Conservation (phyloP, 2,113 vertebrate genomes). For the Noturus placidus region DNA sequence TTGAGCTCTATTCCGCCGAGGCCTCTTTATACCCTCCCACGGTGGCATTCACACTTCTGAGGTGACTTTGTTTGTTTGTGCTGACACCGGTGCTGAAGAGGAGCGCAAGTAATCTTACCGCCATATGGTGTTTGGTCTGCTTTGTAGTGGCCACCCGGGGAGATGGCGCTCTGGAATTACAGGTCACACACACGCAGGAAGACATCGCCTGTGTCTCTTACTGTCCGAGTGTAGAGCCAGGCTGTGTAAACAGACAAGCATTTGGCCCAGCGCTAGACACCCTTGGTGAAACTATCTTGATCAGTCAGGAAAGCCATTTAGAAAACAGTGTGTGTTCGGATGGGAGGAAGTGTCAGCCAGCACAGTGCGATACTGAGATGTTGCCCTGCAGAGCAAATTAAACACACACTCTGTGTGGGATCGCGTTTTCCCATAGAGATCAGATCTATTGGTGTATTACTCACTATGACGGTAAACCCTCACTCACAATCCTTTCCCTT, state of each 20-base stretch:
- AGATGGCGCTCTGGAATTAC: constrained; percentile 40
- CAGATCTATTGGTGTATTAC: not conserved
- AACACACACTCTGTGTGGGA: not conserved
- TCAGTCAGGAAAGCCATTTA: constrained; percentile 49
- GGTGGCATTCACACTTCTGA: constrained; percentile 7
- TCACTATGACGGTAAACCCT: constrained; percentile 33
- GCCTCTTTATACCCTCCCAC: constrained; percentile 5
- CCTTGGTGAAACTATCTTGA: constrained; percentile 40
- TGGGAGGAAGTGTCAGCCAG: constrained; percentile 4
- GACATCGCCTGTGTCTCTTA: constrained; percentile 27
- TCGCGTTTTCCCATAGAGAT: constrained; percentile 6
- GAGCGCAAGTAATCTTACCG: constrained; percentile 28
- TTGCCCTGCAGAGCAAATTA: not conserved
- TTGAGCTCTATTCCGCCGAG: not conserved
- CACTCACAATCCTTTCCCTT: not conserved
- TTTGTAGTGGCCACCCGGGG: constrained; percentile 37
- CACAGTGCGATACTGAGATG: not conserved
- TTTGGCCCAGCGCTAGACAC: constrained; percentile 26
- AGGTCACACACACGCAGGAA: constrained; percentile 41
- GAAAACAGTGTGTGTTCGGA: constrained; percentile 41
- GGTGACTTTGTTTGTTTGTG: constrained; percentile 51
- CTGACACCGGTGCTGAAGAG: constrained; percentile 31
- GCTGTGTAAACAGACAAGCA: constrained; percentile 16
- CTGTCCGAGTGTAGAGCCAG: constrained; percentile 21
- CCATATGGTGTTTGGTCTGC: constrained; percentile 55